A percentile compares a stretch with the other conserved stretches of the same genome.
These are phyloP conservation scores for Oryzias sinensis DNA, from an alignment of 2,797 vertebrate species.

Conservation along the genomic window DNA sequence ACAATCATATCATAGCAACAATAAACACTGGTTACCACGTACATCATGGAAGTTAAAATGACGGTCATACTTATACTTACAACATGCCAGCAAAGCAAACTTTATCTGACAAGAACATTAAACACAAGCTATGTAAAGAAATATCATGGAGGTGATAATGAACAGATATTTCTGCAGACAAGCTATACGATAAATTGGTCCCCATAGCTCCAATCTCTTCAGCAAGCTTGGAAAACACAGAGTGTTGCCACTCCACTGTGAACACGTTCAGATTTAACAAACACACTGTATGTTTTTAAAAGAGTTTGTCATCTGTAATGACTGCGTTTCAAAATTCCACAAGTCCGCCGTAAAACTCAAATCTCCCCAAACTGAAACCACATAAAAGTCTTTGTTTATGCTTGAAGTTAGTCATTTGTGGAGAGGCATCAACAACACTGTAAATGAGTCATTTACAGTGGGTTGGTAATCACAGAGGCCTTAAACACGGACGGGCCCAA, in stretches of 20 bases:
- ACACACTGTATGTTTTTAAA: slow-evolving; percentile 31
- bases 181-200: not conserved
- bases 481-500: slow-evolving; percentile 57
- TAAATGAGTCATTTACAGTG: slow-evolving; percentile 72
- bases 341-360: slow-evolving; percentile 63
- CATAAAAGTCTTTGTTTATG: slow-evolving; percentile 61
- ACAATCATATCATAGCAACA: too few relatives aligned
- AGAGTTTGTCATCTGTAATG: slow-evolving; percentile 40
- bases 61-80: too few relatives aligned
- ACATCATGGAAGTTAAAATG: too few relatives aligned
- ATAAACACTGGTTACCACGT: too few relatives aligned
- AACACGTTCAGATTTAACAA: slow-evolving; percentile 15
- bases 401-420: slow-evolving; percentile 62
- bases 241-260: slow-evolving; percentile 1
- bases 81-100: too few relatives aligned
- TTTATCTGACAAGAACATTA: too few relatives aligned
- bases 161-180: too few relatives aligned
- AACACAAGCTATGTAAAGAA: too few relatives aligned
- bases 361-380: slow-evolving; percentile 64
- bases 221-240: slow-evolving; percentile 16
- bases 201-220: slow-evolving; percentile 14
- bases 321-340: slow-evolving; percentile 43
- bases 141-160: too few relatives aligned
- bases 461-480: slow-evolving; percentile 74
- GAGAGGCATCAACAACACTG: slow-evolving; percentile 72